Evolutionary conservation across 2,888 invertebrate species (phyloP).

Genomic region (Melitaea athalia): DNA sequence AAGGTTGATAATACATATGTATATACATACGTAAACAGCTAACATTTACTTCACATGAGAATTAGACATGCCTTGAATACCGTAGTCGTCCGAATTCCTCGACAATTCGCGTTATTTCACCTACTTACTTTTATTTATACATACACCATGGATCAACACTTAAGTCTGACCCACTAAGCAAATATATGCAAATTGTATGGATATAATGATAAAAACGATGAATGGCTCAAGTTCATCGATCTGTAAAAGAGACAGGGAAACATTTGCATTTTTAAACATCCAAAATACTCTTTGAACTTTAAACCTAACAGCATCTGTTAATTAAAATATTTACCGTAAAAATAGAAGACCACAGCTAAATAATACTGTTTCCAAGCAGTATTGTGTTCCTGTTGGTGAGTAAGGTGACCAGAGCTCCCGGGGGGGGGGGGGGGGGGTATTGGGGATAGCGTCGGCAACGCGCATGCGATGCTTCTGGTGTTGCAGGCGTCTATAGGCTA

Average conservation of each 20-base stretch:
- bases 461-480: no score
- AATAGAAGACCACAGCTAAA: no score
- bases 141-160: constrained; percentile 31
- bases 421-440: no score
- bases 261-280: background rate
- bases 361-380: no score
- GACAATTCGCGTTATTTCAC: constrained; percentile 68
- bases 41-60: constrained; percentile 39
- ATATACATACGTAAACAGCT: background rate
- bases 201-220: constrained; percentile 23
- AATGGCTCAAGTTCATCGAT: constrained; percentile 18
- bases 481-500: no score
- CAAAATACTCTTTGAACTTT: background rate
- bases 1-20: background rate
- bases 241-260: constrained; percentile 5
- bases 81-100: constrained; percentile 72
- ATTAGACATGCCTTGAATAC: constrained; percentile 52
- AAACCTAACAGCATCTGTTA: background rate
- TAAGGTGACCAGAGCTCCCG: no score
- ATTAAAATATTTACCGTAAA: no score
- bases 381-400: no score
- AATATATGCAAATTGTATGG: constrained; percentile 27
- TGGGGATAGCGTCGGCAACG: no score
- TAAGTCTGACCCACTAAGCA: constrained; percentile 30
- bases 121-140: constrained; percentile 54